Conservation (phyloP, 2,797 vertebrate genomes). For the Vultur gryphus region DNA sequence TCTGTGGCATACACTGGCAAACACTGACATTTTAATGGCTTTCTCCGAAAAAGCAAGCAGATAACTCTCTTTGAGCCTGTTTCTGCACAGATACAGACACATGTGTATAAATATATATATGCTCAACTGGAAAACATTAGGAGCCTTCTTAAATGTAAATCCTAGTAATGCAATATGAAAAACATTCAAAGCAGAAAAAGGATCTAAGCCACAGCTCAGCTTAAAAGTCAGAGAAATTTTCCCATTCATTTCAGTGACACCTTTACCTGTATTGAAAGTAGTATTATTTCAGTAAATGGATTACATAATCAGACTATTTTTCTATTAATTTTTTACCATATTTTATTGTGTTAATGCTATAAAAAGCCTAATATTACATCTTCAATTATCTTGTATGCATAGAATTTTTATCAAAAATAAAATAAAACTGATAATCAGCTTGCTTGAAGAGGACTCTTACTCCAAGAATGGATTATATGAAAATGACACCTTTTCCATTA, state of each 20-base stretch:
- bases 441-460: not conserved
- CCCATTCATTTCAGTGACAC: not conserved
- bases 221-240: not conserved
- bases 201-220: not conserved
- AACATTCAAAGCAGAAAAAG: not conserved
- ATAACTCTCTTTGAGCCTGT: not conserved
- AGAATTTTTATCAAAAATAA: not conserved
- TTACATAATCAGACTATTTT: not conserved
- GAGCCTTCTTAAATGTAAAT: not conserved
- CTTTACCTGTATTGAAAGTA: not conserved
- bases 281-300: not conserved
- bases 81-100: not conserved
- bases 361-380: not conserved
- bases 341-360: not conserved
- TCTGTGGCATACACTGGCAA: not conserved
- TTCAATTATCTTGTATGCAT: not conserved
- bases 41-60: not conserved
- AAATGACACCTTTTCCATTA: not conserved
- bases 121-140: not conserved
- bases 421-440: not conserved
- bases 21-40: not conserved
- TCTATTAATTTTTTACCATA: not conserved
- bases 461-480: not conserved
- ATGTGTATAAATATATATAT: not conserved
- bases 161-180: not conserved